Percentiles rank a stretch among this genome's conserved stretches.
phyloP scores from a whole-genome alignment of 2,113 vertebrate species.

The Arenaria interpres region DNA sequence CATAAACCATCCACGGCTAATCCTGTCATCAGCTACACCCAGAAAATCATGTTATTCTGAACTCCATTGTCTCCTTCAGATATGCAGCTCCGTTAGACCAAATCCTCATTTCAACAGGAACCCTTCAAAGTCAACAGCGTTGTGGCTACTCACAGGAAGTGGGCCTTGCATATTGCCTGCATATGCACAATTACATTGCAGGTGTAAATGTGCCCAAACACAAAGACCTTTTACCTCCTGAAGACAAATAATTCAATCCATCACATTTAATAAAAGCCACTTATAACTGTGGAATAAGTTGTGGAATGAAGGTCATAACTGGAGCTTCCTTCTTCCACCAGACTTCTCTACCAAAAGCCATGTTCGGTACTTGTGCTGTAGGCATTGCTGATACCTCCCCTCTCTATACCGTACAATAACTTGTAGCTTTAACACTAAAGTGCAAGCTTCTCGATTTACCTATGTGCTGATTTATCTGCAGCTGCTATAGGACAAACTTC shows the following conservation, averaged over 20 bases:
- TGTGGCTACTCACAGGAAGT: neutral
- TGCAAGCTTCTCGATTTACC: neutral
- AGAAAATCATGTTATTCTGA: neutral
- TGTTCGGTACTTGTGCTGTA: neutral
- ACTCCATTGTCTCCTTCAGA: neutral
- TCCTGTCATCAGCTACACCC: neutral
- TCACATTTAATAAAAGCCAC: neutral
- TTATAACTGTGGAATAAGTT: neutral
- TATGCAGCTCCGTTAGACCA: neutral
- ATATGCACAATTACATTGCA: fast-evolving
- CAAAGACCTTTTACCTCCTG: neutral
- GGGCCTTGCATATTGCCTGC: neutral
- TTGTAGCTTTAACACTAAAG: neutral
- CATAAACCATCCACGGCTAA: neutral
- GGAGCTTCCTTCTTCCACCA: neutral
- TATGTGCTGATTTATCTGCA: neutral
- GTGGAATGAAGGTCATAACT: neutral
- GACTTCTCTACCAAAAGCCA: neutral
- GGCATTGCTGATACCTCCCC: fast-evolving
- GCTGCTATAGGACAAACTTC: neutral
- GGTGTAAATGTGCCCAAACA: neutral
- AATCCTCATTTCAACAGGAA: neutral
- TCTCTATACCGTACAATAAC: neutral
- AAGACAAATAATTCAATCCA: neutral
- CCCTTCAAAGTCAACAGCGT: neutral